These are phyloP conservation scores for Onychostoma macrolepis DNA, from an alignment of 2,113 vertebrate species.

Conservation along the genomic window DNA sequence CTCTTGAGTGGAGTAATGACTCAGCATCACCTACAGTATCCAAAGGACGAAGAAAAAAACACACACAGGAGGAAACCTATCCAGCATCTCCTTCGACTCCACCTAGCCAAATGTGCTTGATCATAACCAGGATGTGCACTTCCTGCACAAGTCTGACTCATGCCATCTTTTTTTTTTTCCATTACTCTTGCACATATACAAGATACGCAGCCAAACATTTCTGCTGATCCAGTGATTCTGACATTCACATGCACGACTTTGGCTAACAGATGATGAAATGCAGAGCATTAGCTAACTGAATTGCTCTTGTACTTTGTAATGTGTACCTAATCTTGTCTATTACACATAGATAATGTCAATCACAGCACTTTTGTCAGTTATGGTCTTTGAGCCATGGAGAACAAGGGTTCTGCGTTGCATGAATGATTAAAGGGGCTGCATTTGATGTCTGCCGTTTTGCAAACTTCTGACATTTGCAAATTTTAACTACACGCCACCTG, in stretches of 20 bases:
- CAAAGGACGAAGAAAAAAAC: not conserved
- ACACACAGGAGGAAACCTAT: not conserved
- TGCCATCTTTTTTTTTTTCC: not conserved
- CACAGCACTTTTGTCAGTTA: not conserved
- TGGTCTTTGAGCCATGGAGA: not conserved
- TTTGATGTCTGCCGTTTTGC: not conserved
- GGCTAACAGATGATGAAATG: not conserved
- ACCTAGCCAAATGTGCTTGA: conserved; percentile 1
- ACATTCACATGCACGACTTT: not conserved
- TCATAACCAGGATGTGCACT: conserved; percentile 18
- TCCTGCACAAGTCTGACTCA: conserved; percentile 1
- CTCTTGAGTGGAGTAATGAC: conserved; percentile 4
- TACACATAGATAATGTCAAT: not conserved
- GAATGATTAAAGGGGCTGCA: not conserved
- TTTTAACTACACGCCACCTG: not conserved
- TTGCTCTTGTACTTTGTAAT: conserved; percentile 67
- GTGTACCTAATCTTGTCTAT: conserved; percentile 47
- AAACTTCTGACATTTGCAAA: not conserved
- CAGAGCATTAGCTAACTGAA: not conserved
- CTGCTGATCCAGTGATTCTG: not conserved
- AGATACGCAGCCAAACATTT: not conserved
- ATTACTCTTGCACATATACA: conserved; percentile 3
- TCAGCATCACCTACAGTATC: conserved; percentile 36
- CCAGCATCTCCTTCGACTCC: not conserved
- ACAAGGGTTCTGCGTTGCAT: not conserved